phyloP scores from a whole-genome alignment of 92 coral and sea anemone genomes.

The Pocillopora grandis region DNA sequence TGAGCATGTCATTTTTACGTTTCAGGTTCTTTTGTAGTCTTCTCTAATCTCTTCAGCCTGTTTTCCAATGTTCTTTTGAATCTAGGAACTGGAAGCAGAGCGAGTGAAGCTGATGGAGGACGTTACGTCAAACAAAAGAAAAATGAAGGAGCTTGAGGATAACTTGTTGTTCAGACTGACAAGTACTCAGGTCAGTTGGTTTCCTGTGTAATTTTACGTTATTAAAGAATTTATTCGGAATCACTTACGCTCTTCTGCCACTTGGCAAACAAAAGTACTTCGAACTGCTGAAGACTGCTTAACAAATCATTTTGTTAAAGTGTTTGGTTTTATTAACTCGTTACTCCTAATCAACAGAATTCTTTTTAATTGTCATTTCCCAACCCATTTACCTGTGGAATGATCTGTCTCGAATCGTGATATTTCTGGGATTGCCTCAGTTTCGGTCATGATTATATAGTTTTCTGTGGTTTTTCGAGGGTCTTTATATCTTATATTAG shows the following conservation, averaged over 20 bases:
- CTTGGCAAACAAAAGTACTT: too few species aligned
- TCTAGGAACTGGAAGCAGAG: constrained; percentile 87
- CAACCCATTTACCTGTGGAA: too few species aligned
- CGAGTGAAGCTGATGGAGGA: constrained; percentile 89
- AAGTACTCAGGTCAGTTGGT: constrained; percentile 70
- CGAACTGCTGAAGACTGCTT: too few species aligned
- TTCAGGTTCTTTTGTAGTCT: not conserved
- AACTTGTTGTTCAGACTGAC: constrained; percentile 82
- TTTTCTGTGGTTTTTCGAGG: too few species aligned
- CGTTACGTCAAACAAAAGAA: constrained; percentile 85
- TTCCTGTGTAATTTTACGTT: not conserved
- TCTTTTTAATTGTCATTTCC: too few species aligned
- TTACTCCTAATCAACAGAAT: too few species aligned
- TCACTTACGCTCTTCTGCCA: not conserved
- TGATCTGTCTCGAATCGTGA: too few species aligned
- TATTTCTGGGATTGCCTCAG: too few species aligned
- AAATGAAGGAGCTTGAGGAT: constrained; percentile 90
- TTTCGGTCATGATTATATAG: too few species aligned
- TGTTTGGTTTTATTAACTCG: too few species aligned
- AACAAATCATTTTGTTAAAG: too few species aligned
- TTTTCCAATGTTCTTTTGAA: not conserved
- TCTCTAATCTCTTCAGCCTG: not conserved
- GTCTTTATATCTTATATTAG: too few species aligned
- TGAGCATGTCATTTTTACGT: not conserved
- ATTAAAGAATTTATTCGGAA: not conserved